These are phyloP conservation scores for Formica selysi DNA, from an alignment of 1,140 invertebrate species.

Conservation along the genomic window DNA sequence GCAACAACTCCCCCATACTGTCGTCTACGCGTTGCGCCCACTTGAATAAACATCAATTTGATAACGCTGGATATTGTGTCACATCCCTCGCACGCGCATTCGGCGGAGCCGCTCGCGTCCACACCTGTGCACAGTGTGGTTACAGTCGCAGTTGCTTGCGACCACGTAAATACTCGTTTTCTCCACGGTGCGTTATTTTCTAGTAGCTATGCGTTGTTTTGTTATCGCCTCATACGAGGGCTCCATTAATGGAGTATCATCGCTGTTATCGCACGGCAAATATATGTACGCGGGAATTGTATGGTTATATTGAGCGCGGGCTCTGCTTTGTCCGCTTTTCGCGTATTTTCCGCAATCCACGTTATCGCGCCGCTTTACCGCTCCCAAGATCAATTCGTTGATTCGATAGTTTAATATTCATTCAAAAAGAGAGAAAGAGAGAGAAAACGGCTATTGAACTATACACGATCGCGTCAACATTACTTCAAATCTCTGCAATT, in stretches of 20 bases:
- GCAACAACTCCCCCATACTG: constrained; percentile 8
- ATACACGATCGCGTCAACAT: not conserved
- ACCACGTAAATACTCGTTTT: constrained; percentile 5
- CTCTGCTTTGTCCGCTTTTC: constrained; percentile 11
- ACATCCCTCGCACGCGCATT: constrained; percentile 3
- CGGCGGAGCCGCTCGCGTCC: not conserved
- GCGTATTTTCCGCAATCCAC: constrained; percentile 23
- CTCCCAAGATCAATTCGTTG: constrained; percentile 23
- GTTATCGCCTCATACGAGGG: constrained; percentile 25
- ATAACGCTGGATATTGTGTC: constrained; percentile 69
- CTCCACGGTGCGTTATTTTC: constrained; percentile 31
- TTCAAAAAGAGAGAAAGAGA: not conserved
- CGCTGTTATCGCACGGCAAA: constrained; percentile 38
- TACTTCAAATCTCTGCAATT: not conserved
- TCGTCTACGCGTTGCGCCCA: constrained; percentile 61
- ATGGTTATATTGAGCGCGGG: constrained; percentile 3
- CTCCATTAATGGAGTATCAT: constrained; percentile 35
- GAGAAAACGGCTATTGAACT: not conserved
- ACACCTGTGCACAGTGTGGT: constrained; percentile 24
- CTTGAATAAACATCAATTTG: constrained; percentile 79
- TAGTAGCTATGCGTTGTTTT: constrained; percentile 27
- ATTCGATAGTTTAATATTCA: not conserved
- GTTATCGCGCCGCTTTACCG: constrained; percentile 26
- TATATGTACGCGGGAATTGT: constrained; percentile 28
- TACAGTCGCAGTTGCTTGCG: not conserved